Evolutionary conservation across 2,113 vertebrate genomes (phyloP).

Genomic region (Eubucco bourcierii): DNA sequence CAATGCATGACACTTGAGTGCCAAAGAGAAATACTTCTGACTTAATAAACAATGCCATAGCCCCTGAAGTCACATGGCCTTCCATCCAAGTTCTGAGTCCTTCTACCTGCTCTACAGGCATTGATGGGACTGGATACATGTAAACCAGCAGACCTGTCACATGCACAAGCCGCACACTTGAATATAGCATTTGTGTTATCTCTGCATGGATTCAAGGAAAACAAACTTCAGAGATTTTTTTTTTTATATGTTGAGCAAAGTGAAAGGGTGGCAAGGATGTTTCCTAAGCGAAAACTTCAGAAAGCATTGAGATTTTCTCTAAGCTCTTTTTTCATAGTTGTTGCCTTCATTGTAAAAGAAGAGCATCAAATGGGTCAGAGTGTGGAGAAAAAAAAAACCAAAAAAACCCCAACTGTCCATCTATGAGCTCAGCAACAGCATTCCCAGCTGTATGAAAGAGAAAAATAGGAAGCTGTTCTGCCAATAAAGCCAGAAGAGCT

Average conservation of each 20-base stretch:
- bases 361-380: neutral
- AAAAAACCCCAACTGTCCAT: too few relatives aligned
- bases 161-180: neutral
- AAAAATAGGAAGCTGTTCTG: neutral
- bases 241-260: neutral
- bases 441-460: neutral
- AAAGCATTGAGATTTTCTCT: neutral
- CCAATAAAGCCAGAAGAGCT: neutral
- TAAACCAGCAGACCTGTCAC: neutral
- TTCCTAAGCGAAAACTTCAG: neutral
- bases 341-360: neutral
- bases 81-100: neutral
- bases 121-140: neutral
- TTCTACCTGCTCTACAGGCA: neutral
- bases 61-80: neutral
- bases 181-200: fast-evolving
- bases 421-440: neutral
- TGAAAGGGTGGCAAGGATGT: neutral
- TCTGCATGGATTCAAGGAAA: neutral
- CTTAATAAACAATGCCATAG: neutral
- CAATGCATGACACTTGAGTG: neutral
- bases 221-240: neutral
- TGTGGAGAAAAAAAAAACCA: neutral
- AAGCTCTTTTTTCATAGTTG: neutral
- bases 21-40: neutral